Evolutionary conservation across 2,888 invertebrate genomes (phyloP).

Genomic region (Cetonia aurata): DNA sequence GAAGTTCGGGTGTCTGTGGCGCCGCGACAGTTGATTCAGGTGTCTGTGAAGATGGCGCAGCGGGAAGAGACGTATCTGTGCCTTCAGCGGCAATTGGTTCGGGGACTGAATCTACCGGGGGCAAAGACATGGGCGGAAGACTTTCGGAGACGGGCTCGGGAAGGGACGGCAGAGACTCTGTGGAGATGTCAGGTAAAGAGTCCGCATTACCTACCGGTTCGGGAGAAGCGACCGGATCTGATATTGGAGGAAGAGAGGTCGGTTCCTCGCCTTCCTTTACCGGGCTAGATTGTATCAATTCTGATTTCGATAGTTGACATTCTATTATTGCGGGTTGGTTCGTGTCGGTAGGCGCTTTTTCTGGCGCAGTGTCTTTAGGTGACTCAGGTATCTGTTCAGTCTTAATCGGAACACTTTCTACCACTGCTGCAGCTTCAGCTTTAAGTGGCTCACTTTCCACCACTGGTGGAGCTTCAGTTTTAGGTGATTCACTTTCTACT

Average conservation of each 20-base stretch:
- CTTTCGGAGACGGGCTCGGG: constrained; percentile 63
- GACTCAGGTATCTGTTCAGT: constrained; percentile 42
- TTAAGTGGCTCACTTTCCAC: constrained; percentile 10
- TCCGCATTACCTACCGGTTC: constrained; percentile 61
- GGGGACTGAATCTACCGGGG: constrained; percentile 64
- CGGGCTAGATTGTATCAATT: constrained; percentile 42
- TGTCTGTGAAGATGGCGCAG: constrained; percentile 42
- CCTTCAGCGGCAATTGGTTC: constrained; percentile 61
- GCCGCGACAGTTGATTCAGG: constrained; percentile 27
- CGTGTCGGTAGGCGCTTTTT: constrained; percentile 29
- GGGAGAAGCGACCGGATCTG: constrained; percentile 37
- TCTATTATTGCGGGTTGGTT: constrained; percentile 14
- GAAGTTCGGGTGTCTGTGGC: constrained; percentile 39
- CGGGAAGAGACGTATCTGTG: constrained; percentile 40
- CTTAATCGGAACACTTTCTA: constrained; percentile 26
- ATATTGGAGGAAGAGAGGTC: constrained; percentile 45
- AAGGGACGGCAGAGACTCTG: constrained; percentile 64
- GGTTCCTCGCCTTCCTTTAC: constrained; percentile 47
- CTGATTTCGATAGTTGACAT: constrained; percentile 11
- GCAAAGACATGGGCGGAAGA: constrained; percentile 65
- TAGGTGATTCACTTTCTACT: constrained; percentile 9
- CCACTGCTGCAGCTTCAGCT: constrained; percentile 24
- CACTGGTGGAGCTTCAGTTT: constrained; percentile 24
- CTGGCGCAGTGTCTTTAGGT: constrained; percentile 29
- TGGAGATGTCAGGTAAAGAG: constrained; percentile 65